phyloP scores from a whole-genome alignment of 2,797 vertebrate genomes.

The Siniperca obscura region DNA sequence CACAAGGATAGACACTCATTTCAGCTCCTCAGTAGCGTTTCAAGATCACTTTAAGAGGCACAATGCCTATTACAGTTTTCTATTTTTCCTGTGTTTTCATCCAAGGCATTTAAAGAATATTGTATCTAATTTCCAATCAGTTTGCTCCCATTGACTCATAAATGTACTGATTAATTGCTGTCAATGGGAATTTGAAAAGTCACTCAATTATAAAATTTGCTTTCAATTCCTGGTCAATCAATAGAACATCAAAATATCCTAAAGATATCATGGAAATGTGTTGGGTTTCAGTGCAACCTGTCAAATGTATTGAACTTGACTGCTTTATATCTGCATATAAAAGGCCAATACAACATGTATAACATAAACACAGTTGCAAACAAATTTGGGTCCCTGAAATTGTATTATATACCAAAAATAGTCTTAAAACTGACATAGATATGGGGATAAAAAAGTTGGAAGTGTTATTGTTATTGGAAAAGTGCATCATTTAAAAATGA shows the following conservation, averaged over 20 bases:
- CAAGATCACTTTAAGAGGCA: conserved; percentile 40
- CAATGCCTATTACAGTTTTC: conserved; percentile 3
- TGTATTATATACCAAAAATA: not conserved
- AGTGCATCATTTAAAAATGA: conserved; percentile 12
- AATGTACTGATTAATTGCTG: not conserved
- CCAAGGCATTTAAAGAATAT: conserved; percentile 3
- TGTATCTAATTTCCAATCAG: not conserved
- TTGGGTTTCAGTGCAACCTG: not conserved
- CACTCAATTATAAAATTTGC: not conserved
- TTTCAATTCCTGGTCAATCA: not conserved
- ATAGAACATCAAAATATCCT: not conserved
- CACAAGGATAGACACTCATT: conserved; percentile 39
- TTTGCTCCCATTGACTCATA: not conserved
- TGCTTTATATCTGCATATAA: not conserved
- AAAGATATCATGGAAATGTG: not conserved
- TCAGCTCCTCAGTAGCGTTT: conserved; percentile 53
- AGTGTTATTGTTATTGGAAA: not conserved
- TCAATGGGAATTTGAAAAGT: not conserved
- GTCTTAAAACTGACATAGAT: not conserved
- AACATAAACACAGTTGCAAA: not conserved
- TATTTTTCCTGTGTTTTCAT: not conserved
- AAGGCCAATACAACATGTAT: not conserved
- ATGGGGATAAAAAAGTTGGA: not conserved
- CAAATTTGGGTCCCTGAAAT: not conserved
- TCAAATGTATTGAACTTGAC: not conserved